Evolutionary conservation across 2,888 invertebrate genomes (phyloP).

Genomic region (Trypoxylon attenuatum): DNA sequence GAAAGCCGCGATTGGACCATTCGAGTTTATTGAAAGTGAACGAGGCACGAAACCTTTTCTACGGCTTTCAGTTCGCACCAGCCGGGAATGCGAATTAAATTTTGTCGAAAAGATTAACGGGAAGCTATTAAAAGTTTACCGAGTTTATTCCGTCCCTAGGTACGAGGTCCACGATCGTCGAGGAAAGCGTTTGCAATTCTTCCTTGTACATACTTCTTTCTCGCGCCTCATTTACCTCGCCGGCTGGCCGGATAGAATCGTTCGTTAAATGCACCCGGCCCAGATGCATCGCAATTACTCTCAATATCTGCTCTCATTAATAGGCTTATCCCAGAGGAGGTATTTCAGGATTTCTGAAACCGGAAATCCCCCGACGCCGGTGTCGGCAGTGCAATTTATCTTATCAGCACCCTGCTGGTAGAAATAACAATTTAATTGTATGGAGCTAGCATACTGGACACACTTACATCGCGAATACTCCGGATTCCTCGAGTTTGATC

Average conservation of each 20-base stretch:
- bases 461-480: too few species aligned
- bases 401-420: too few species aligned
- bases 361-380: too few species aligned
- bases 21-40: constrained; percentile 24
- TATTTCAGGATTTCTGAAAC: too few species aligned
- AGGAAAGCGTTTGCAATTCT: neutral
- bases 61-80: neutral
- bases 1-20: constrained; percentile 31
- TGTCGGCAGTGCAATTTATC: too few species aligned
- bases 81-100: constrained; percentile 21
- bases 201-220: constrained; percentile 6
- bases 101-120: constrained; percentile 26
- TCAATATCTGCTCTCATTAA: too few species aligned
- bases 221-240: constrained; percentile 1
- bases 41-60: constrained; percentile 31
- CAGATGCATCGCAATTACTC: too few species aligned
- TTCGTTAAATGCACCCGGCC: too few species aligned
- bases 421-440: too few species aligned
- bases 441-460: too few species aligned
- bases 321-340: too few species aligned
- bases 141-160: constrained; percentile 5
- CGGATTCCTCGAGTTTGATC: too few species aligned
- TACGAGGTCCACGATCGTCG: neutral
- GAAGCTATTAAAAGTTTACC: constrained; percentile 17
- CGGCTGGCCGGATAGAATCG: constrained; percentile 9